Conservation (phyloP, 2,888 invertebrate genomes). For the Drosophila anceps region DNA sequence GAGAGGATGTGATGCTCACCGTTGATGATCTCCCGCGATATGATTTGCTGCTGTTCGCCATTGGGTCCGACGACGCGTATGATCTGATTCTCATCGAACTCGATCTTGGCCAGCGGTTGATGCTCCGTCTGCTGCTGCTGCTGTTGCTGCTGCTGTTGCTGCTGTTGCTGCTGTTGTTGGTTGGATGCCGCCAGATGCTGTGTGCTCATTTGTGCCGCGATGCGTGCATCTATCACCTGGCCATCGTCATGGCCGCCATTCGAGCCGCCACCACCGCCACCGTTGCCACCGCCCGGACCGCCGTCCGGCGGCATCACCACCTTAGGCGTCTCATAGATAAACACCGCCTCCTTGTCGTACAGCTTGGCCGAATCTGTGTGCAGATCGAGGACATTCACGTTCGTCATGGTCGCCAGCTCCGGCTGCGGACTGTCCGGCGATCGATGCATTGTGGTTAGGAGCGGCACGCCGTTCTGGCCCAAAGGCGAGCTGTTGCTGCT, state of each 20-base stretch:
- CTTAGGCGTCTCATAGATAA: conserved; percentile 84
- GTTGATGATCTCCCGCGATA: conserved; percentile 85
- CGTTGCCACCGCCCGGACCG: conserved; percentile 21
- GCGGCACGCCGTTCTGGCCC: conserved; percentile 82
- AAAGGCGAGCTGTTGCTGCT: conserved; percentile 77
- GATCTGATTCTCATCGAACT: conserved; percentile 85
- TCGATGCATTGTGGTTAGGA: conserved; percentile 84
- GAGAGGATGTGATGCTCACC: conserved; percentile 85
- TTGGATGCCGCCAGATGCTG: conserved; percentile 53
- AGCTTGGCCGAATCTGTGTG: conserved; percentile 85
- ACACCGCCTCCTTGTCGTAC: conserved; percentile 85
- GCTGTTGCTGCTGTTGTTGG: conserved; percentile 57
- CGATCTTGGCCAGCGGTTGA: conserved; percentile 85
- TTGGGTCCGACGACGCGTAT: conserved; percentile 85
- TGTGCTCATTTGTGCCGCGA: conserved; percentile 83
- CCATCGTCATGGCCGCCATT: conserved; percentile 76
- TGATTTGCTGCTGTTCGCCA: conserved; percentile 85
- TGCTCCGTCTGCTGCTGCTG: conserved; percentile 68
- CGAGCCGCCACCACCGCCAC: conserved; percentile 26
- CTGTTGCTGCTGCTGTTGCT: conserved; percentile 32
- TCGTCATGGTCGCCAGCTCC: conserved; percentile 94
- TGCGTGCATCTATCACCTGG: conserved; percentile 84
- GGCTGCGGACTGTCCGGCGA: conserved; percentile 89
- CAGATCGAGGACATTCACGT: conserved; percentile 92
- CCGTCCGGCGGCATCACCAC: conserved; percentile 80